Percentiles rank a stretch among this genome's conserved stretches.
phyloP scores from a whole-genome alignment of 2,113 vertebrate genomes.

The Engraulis encrasicolus region DNA sequence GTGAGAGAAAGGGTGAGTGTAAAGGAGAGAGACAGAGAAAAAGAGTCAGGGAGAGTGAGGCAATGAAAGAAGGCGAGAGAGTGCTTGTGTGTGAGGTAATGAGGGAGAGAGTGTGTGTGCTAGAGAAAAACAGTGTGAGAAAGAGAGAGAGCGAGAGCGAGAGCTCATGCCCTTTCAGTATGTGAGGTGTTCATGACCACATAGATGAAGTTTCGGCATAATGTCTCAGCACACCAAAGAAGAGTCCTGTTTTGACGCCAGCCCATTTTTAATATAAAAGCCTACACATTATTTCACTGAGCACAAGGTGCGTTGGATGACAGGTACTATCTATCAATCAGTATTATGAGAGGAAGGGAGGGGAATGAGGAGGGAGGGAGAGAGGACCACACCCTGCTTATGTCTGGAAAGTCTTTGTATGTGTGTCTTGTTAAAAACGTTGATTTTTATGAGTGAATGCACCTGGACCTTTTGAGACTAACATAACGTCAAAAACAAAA shows the following conservation, averaged over 20 bases:
- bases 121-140: no score
- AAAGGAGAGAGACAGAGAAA: slow-evolving; percentile 4
- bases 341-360: neutral
- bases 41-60: neutral
- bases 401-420: slow-evolving; percentile 13
- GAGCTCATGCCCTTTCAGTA: neutral
- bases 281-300: slow-evolving; percentile 1
- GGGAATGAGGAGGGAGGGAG: no score
- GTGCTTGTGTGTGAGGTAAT: no score
- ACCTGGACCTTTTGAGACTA: slow-evolving; percentile 1
- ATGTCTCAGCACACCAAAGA: slow-evolving; percentile 47
- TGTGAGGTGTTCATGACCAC: neutral
- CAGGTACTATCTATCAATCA: neutral
- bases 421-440: slow-evolving; percentile 16
- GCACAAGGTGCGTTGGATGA: neutral
- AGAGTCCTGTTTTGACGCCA: slow-evolving; percentile 15
- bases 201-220: neutral
- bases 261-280: slow-evolving; percentile 11
- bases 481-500: neutral
- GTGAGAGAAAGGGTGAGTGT: no score
- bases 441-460: slow-evolving; percentile 3
- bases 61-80: no score
- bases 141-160: neutral
- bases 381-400: neutral
- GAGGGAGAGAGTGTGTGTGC: neutral